Evolutionary conservation across 2,888 invertebrate species (phyloP).

Genomic region (Fabriciana adippe): DNA sequence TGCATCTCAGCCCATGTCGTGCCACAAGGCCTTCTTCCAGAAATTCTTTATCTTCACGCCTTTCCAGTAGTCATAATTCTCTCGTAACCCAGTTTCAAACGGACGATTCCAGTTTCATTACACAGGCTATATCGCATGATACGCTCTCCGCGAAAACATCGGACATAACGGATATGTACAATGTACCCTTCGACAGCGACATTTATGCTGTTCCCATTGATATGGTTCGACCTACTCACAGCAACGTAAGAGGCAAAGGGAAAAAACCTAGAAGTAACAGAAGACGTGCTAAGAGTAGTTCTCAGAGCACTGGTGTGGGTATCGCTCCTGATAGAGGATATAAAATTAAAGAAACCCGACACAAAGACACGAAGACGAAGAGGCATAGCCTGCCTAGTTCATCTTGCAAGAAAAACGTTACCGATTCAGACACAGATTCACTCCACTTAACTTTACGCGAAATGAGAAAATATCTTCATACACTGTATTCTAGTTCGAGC

Average conservation of each 20-base stretch:
- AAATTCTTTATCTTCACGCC: constrained; percentile 88
- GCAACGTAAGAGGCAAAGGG: constrained; percentile 62
- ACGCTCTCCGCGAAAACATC: constrained; percentile 86
- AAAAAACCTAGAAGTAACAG: constrained; percentile 66
- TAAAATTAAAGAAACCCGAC: constrained; percentile 60
- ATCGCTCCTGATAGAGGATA: constrained; percentile 53
- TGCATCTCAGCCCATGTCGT: constrained; percentile 84
- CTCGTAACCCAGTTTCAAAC: constrained; percentile 88
- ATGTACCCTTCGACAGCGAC: constrained; percentile 94
- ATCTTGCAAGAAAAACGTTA: constrained; percentile 78
- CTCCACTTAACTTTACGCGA: constrained; percentile 93
- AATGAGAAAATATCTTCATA: constrained; percentile 91
- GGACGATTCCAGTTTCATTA: constrained; percentile 93
- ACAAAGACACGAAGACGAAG: constrained; percentile 79
- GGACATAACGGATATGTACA: constrained; percentile 92
- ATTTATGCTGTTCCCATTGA: constrained; percentile 94
- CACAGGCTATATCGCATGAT: constrained; percentile 94
- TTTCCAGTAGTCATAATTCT: constrained; percentile 93
- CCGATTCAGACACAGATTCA: constrained; percentile 84
- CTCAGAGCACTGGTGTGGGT: constrained; percentile 53
- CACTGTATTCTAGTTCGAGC: constrained; percentile 89
- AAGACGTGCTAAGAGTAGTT: constrained; percentile 66
- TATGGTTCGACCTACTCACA: constrained; percentile 84
- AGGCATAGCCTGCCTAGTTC: constrained; percentile 87
- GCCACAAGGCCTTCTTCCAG: constrained; percentile 87